Percentiles rank a stretch among this genome's conserved stretches.
Evolutionary conservation across 2,113 vertebrate species (phyloP).

Genomic region (Zapus hudsonius): DNA sequence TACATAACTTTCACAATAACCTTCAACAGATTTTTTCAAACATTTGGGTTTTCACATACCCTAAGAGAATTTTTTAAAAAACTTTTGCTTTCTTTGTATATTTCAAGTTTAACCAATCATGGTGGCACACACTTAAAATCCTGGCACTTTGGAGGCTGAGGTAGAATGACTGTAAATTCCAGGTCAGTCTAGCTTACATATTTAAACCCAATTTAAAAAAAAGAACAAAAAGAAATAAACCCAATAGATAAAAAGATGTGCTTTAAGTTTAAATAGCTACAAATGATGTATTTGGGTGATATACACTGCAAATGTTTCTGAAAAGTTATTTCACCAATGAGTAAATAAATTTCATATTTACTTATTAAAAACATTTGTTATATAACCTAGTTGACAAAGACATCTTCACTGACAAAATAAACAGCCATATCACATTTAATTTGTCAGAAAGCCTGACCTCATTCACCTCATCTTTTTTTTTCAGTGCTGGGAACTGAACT

Average conservation of each 20-base stretch:
- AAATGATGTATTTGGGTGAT: conserved; percentile 1
- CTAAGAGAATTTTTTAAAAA: conserved; percentile 33
- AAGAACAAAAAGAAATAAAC: background rate
- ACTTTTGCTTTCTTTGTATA: background rate
- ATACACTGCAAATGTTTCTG: background rate
- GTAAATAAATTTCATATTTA: conserved; percentile 40
- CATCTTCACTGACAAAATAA: conserved; percentile 43
- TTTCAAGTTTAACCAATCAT: background rate
- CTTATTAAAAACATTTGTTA: conserved; percentile 32
- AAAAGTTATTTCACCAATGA: conserved; percentile 20
- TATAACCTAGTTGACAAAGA: conserved; percentile 18
- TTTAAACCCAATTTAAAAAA: background rate
- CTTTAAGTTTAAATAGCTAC: conserved; percentile 44
- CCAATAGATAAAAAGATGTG: background rate
- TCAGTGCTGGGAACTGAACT: too few species aligned
- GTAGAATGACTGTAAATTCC: background rate
- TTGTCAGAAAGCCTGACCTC: conserved; percentile 21
- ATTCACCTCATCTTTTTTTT: background rate
- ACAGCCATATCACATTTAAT: conserved; percentile 5
- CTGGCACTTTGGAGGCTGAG: background rate
- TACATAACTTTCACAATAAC: conserved; percentile 43
- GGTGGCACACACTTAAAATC: background rate
- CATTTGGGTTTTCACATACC: background rate
- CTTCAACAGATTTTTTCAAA: conserved; percentile 19
- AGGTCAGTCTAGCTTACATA: background rate